Conservation (phyloP, 2,113 vertebrate genomes). For the Pelecanus crispus region DNA sequence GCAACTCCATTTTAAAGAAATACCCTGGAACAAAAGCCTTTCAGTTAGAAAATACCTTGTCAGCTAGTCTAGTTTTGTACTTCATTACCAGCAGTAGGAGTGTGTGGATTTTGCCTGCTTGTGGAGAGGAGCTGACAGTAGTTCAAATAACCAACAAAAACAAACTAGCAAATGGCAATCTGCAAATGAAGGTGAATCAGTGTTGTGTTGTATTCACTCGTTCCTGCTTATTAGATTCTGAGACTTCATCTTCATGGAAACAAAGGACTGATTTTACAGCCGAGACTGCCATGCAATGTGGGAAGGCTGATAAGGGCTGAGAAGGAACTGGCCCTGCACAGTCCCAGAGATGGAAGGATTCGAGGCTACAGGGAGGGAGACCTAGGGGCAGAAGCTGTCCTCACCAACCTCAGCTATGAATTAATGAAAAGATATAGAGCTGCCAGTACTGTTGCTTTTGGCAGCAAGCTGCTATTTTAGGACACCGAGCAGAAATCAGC, state of each 20-base stretch:
- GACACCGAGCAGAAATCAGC: background rate
- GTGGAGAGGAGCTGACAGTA: background rate
- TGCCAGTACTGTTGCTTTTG: background rate
- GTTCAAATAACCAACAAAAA: background rate
- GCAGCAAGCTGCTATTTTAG: background rate
- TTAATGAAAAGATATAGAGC: background rate
- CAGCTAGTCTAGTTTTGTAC: background rate
- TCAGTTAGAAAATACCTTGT: background rate
- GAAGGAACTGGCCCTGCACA: background rate
- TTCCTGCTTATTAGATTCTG: background rate
- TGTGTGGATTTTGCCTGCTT: background rate
- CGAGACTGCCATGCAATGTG: background rate
- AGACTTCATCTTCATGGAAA: background rate
- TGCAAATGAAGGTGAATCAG: background rate
- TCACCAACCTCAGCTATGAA: background rate
- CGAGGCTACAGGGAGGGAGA: background rate
- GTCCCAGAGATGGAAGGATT: fast-evolving
- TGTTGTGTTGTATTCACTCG: background rate
- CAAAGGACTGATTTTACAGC: background rate
- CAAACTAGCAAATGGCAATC: background rate
- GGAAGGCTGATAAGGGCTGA: background rate
- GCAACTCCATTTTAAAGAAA: background rate
- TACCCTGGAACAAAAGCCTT: background rate
- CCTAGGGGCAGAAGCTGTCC: background rate
- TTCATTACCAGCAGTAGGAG: background rate